Evolutionary conservation across 2,888 invertebrate genomes (phyloP), one percentile per base, ranked within the genome.

Genomic region (Dorcus hopei): DNA sequence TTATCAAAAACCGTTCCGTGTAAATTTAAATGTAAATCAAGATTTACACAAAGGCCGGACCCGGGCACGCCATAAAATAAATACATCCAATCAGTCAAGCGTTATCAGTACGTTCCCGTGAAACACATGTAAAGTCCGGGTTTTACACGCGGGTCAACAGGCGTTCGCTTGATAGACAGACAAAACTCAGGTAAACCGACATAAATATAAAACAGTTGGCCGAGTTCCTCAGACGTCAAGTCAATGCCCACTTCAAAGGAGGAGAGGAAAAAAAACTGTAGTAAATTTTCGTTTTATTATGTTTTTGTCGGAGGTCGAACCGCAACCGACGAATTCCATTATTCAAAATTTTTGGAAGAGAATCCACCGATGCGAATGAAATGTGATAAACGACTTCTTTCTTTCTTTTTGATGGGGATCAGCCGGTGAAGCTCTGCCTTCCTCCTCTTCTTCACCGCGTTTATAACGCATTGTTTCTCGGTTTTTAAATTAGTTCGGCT

Each of bases 231-330:
- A 71, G 68, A 72, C 71, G 71, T 72, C 73, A 73, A 71, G 69
- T 69, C 68, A 65, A 65, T 68, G 71, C 68, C 73, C 70, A 71
- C 69, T 72, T 72, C 73, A 70, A 64, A 69, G 69, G 70, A 33
- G 6, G 26, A 52, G 23, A 51, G n/a, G 49, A 41, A 43, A 71
- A 65, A 66, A 67, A 73, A 71, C 69, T 72, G 73, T 71, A 73
- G 75, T 76, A 75, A 75, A 76, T 75, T 74, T 71, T 67, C 69
- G 66, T 73, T 73, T 74, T 74, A 72, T 74, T 59, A 70, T 67
- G 65, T 68, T 71, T 73, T 71, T 74, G 70, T 73, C 69, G 56
- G 66, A 67, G 66, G 68, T 61, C 68, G 66, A 68, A 55, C 60
- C 63, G 57, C 64, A 59, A 70, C 74, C 71, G 68, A 55, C 60